Conservation (phyloP, 2,113 vertebrate species). For the Onychostoma macrolepis region DNA sequence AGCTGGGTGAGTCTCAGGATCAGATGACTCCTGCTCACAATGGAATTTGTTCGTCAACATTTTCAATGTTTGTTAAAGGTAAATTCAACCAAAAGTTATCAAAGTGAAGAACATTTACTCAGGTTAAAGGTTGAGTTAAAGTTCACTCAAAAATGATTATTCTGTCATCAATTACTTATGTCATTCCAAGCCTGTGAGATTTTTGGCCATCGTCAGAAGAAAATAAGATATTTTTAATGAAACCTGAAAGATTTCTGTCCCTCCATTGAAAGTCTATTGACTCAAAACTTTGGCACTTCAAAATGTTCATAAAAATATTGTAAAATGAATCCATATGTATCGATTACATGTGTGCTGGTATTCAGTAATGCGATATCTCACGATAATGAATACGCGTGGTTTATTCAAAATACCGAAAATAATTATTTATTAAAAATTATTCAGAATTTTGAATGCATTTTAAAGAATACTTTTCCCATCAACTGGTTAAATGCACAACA, state of each 20-base stretch:
- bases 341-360: no score
- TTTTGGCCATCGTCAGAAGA: not conserved
- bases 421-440: no score
- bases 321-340: not conserved
- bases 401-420: no score
- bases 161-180: not conserved
- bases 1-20: constrained; percentile 70
- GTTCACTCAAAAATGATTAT: not conserved
- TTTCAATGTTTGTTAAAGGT: not conserved
- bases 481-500: no score
- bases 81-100: not conserved
- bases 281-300: not conserved
- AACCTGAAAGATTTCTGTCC: not conserved
- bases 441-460: no score
- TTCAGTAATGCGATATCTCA: no score
- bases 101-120: not conserved
- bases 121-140: not conserved
- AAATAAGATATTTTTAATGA: not conserved
- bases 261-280: not conserved
- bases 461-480: no score
- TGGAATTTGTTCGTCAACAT: not conserved
- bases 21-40: constrained; percentile 76
- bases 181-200: not conserved
- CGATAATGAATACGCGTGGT: no score
- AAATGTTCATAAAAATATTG: not conserved